Evolutionary conservation across 2,888 invertebrate species (phyloP), one percentile per base, ranked within the genome.

Genomic region (Zeuzera pyrina): DNA sequence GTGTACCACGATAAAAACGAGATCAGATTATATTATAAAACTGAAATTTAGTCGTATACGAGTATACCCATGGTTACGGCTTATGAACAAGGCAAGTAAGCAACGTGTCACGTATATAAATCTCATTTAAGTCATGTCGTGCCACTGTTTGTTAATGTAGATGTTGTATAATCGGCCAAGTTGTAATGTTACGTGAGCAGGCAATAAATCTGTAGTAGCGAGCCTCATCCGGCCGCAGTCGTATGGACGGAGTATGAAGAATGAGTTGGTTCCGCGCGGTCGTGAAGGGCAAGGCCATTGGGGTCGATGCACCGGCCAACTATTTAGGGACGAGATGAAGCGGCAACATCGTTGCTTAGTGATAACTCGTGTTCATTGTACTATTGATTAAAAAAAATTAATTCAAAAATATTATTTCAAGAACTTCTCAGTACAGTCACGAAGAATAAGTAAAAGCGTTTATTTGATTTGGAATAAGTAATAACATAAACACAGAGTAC

Each of bases 281-380:
- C 47, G 54, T 64, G 67, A 76, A 76, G 76, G 77, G 76, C 76
- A 76, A 77, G 76, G 77, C 73, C 76, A 63, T 51, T 45, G 32
- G 22, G 77, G 68, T 69, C 72, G 44, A 40, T 47, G 71, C 65
- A 52, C 71, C 51, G 42, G 24, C 8, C 2, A 47, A 34, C 55
- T 65, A 64, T 69, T 71, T 66, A 70, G 66, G 69, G 69, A 67
- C 41, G 45, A 34, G 31, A 34, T 30, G 10, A 21, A 30, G 31
- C 14, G 15, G 14, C 28, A 15, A 14, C 28, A 14, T 23, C 13
- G 24, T 15, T 23, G 27, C 29, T 15, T 23, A 32, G 19, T 27
- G 22, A 30, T 14, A 21, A 13, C 15, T 16, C 27, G 3, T 28
- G 33, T 29, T 33, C 29, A 33, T 33, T 33, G 24, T 33, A 15